Conservation (phyloP, 2,113 vertebrate species). For the Rhabdomys dilectus region DNA sequence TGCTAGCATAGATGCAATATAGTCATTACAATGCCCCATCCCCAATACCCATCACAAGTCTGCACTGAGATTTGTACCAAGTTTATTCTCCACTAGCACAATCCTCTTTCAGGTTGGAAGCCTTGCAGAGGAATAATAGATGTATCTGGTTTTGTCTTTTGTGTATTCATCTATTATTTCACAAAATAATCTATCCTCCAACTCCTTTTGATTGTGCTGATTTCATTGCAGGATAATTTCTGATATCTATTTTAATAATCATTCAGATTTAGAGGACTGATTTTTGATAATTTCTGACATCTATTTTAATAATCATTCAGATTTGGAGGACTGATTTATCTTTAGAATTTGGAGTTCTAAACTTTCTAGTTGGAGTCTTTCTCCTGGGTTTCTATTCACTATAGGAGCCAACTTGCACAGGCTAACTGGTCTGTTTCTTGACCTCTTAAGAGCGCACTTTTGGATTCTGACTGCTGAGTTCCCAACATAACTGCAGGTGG, state of each 20-base stretch:
- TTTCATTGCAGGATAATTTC: background rate
- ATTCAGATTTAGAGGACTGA: background rate
- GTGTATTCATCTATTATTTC: background rate
- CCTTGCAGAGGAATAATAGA: background rate
- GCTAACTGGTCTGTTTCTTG: accelerated
- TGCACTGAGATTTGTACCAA: background rate
- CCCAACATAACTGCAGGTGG: conserved; percentile 55
- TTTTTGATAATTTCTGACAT: too few relatives aligned
- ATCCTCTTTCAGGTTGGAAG: background rate
- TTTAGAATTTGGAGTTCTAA: background rate
- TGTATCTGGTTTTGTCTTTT: background rate
- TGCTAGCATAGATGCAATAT: background rate
- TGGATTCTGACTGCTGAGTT: background rate
- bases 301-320: too few relatives aligned
- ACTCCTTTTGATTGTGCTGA: background rate
- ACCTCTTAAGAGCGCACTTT: background rate
- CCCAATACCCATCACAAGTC: background rate
- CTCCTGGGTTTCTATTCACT: background rate
- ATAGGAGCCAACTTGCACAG: background rate
- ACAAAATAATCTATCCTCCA: background rate
- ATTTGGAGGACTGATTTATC: background rate
- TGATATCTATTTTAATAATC: background rate
- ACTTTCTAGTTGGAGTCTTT: background rate
- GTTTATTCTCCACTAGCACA: background rate
- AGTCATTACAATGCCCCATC: background rate